A percentile compares a stretch with the other conserved stretches of the same genome.
These are phyloP conservation scores for Odontamblyopus lacepedii DNA, from an alignment of 2,797 vertebrate genomes.

Conservation along the genomic window DNA sequence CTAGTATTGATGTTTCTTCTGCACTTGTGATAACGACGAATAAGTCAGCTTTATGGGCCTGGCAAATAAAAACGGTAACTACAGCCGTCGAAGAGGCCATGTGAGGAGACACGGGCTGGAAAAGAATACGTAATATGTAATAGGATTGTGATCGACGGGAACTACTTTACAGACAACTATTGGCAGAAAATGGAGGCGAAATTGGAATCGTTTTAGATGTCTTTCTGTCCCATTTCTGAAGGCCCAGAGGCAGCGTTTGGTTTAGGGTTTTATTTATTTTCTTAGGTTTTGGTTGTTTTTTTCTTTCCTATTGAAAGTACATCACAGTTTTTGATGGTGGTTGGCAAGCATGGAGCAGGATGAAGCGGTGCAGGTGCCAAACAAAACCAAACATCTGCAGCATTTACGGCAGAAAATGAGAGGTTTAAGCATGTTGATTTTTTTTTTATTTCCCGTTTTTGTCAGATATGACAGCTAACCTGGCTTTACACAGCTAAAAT, in stretches of 20 bases:
- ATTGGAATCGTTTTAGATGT: conserved; percentile 63
- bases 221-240: conserved; percentile 47
- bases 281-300: conserved; percentile 9
- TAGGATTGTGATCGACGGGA: conserved; percentile 53
- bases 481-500: neutral
- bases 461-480: neutral
- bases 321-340: conserved; percentile 40
- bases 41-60: conserved; percentile 78
- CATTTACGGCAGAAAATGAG: conserved; percentile 9
- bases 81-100: conserved; percentile 65
- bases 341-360: conserved; percentile 36
- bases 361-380: conserved; percentile 65
- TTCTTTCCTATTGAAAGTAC: conserved; percentile 26
- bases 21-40: conserved; percentile 72
- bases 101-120: conserved; percentile 61
- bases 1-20: conserved; percentile 75
- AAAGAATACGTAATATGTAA: conserved; percentile 72
- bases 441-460: neutral
- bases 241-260: conserved; percentile 1
- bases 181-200: conserved; percentile 55
- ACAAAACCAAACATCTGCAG: conserved; percentile 68
- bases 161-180: conserved; percentile 57
- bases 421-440: conserved; percentile 38
- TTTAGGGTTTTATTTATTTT: neutral
- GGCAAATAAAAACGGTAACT: conserved; percentile 73